phyloP scores from a whole-genome alignment of 35 echinoderm and acorn worm species.

The Ophiothrix spiculata region DNA sequence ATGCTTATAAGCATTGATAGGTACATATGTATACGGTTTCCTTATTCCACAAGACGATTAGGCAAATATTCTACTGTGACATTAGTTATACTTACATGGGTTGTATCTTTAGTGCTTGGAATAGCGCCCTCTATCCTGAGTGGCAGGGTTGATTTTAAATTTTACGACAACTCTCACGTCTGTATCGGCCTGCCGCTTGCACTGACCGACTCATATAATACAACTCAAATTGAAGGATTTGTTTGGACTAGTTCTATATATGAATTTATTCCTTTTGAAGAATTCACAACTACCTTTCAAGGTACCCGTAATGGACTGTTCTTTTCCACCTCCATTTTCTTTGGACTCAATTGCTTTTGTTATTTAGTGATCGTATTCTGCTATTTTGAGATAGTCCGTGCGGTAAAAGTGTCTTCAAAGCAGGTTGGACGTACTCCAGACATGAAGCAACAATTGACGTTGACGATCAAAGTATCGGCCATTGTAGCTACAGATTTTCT shows the following conservation, averaged over 20 bases:
- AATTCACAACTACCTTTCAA: not conserved
- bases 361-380: not conserved
- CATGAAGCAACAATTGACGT: not conserved
- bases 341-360: not conserved
- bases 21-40: not conserved
- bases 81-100: not conserved
- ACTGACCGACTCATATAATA: not conserved
- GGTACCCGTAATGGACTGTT: not conserved
- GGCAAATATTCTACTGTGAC: not conserved
- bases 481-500: too few relatives aligned
- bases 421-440: not conserved
- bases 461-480: not conserved
- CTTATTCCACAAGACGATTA: too few relatives aligned
- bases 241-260: not conserved
- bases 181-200: not conserved
- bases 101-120: not conserved
- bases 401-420: not conserved
- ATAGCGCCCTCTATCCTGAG: not conserved
- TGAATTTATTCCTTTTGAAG: not conserved
- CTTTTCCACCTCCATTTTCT: not conserved
- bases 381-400: not conserved
- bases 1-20: not conserved
- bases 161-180: too few relatives aligned
- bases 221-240: not conserved
- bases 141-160: not conserved